A percentile compares a stretch with the other conserved stretches of the same genome.
Evolutionary conservation across 2,113 vertebrate genomes (phyloP).

Genomic region (Phrynosoma blainvillii): DNA sequence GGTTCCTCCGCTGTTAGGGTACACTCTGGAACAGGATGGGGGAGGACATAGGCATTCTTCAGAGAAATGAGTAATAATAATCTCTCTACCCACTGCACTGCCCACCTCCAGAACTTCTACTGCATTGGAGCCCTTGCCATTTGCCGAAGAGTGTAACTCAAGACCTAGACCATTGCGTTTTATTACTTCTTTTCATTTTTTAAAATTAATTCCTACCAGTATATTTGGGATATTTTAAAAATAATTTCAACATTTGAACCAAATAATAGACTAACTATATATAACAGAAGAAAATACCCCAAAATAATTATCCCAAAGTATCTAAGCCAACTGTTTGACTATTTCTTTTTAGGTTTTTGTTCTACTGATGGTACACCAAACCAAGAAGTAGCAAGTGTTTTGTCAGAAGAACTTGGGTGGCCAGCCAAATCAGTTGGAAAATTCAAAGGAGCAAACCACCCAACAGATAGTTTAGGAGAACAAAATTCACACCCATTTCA

Average conservation of each 20-base stretch:
- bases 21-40: background rate
- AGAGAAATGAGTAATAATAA: background rate
- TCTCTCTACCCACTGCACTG: too few species aligned
- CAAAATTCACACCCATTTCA: conserved; percentile 46
- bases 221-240: background rate
- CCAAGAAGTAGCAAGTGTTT: conserved; percentile 51
- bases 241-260: background rate
- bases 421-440: conserved; percentile 55
- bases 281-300: background rate
- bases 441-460: conserved; percentile 57
- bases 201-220: background rate
- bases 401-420: conserved; percentile 69
- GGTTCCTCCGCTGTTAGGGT: too few species aligned
- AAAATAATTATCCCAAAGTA: background rate
- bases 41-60: background rate
- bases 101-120: background rate
- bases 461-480: conserved; percentile 33
- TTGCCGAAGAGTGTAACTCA: background rate
- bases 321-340: conserved; percentile 43
- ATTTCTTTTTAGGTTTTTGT: conserved; percentile 62
- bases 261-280: background rate
- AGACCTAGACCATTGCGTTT: background rate
- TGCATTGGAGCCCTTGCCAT: background rate
- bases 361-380: conserved; percentile 48
- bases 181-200: background rate